Conservation (phyloP, 1,140 invertebrate species). For the Panagrolaimus sp. region DNA sequence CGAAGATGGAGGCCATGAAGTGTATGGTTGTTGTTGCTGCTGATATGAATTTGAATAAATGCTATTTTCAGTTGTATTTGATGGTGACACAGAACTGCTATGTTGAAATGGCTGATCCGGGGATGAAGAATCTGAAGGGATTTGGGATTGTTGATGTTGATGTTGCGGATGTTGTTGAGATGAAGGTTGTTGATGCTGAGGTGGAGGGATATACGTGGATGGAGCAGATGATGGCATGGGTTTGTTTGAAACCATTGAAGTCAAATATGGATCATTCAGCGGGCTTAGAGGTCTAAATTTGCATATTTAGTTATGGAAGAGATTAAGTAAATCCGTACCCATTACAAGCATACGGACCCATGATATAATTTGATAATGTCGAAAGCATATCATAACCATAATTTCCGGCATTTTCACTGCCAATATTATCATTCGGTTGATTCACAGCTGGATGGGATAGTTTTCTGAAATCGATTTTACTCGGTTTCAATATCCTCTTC, state of each 20-base stretch:
- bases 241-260: neutral
- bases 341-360: constrained; percentile 15
- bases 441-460: neutral
- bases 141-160: neutral
- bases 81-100: constrained; percentile 4
- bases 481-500: neutral
- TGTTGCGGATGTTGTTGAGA: no score
- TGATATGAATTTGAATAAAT: no score
- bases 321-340: neutral
- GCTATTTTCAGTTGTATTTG: no score
- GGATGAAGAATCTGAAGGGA: neutral
- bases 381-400: constrained; percentile 11
- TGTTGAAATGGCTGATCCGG: neutral
- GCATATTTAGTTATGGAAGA: neutral
- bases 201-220: neutral
- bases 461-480: neutral
- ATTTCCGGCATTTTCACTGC: constrained; percentile 3
- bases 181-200: neutral
- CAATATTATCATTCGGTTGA: neutral
- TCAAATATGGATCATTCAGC: neutral
- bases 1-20: no score
- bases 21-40: no score
- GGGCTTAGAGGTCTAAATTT: neutral
- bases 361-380: constrained; percentile 9
- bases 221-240: no score